Conservation (phyloP, 2,888 invertebrate genomes). For the Harpalus rufipes region DNA sequence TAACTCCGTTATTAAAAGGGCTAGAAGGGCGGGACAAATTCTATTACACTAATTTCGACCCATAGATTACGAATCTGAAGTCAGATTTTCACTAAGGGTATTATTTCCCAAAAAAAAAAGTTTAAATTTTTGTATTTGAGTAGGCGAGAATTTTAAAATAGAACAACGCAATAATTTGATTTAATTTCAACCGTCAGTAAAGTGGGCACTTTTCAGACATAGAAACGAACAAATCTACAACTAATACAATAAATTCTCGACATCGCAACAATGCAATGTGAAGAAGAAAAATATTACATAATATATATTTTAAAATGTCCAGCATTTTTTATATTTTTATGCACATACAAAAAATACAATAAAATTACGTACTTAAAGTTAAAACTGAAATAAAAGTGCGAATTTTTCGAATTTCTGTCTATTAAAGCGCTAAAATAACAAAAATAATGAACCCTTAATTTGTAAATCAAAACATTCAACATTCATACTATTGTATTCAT, state of each 20-base stretch:
- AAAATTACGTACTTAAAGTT: neutral
- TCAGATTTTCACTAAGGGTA: no score
- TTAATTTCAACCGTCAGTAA: no score
- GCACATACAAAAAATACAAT: constrained; percentile 62
- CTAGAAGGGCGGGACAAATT: no score
- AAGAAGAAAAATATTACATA: constrained; percentile 22
- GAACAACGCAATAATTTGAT: no score
- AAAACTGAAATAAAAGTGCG: neutral
- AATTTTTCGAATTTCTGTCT: neutral
- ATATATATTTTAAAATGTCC: constrained; percentile 61
- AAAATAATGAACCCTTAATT: constrained; percentile 41
- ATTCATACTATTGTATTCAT: constrained; percentile 45
- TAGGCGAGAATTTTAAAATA: no score
- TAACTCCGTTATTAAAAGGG: no score
- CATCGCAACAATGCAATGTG: neutral
- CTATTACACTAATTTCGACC: no score
- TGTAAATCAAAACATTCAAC: constrained; percentile 63
- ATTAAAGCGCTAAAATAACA: constrained; percentile 24
- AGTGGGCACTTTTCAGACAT: no score
- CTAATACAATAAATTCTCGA: constrained; percentile 57
- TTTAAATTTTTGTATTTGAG: no score
- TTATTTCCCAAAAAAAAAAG: no score
- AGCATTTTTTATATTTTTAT: constrained; percentile 62
- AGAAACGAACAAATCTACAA: no score
- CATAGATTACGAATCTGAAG: no score